Evolutionary conservation across 1,140 invertebrate genomes (phyloP).

Genomic region (Stegodyphus dumicola): DNA sequence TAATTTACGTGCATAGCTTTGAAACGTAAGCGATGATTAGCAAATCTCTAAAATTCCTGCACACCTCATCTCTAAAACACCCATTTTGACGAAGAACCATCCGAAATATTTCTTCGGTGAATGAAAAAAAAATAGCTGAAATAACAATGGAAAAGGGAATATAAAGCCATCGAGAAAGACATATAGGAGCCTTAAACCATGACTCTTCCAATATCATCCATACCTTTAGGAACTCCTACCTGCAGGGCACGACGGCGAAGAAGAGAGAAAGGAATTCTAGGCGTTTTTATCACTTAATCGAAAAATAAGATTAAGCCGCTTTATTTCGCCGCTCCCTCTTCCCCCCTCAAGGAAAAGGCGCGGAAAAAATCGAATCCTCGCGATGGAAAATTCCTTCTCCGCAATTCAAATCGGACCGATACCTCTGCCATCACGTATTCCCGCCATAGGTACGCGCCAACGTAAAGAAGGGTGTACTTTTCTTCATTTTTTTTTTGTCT

Average conservation of each 20-base stretch:
- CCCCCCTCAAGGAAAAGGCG: not conserved
- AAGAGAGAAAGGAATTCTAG: constrained; percentile 42
- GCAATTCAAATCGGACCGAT: constrained; percentile 43
- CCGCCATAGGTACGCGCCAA: constrained; percentile 50
- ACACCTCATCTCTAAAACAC: no score
- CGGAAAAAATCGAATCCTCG: constrained; percentile 40
- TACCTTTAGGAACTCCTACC: constrained; percentile 20
- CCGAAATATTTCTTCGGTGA: not conserved
- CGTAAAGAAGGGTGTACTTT: constrained; percentile 37
- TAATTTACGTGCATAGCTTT: no score
- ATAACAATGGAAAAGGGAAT: not conserved
- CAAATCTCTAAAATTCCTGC: no score
- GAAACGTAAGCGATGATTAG: no score
- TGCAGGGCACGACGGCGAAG: not conserved
- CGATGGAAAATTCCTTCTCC: constrained; percentile 44
- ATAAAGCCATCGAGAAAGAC: constrained; percentile 22
- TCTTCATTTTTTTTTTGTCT: constrained; percentile 4
- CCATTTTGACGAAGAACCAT: no score
- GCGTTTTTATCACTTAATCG: constrained; percentile 61
- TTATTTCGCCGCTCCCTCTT: constrained; percentile 49
- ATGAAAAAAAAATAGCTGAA: not conserved
- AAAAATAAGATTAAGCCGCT: constrained; percentile 61
- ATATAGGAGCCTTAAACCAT: constrained; percentile 20
- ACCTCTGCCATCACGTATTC: constrained; percentile 32
- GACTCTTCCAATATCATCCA: constrained; percentile 49